Evolutionary conservation across 2,797 vertebrate species (phyloP).

Genomic region (Ctenopoma kingsleyae): DNA sequence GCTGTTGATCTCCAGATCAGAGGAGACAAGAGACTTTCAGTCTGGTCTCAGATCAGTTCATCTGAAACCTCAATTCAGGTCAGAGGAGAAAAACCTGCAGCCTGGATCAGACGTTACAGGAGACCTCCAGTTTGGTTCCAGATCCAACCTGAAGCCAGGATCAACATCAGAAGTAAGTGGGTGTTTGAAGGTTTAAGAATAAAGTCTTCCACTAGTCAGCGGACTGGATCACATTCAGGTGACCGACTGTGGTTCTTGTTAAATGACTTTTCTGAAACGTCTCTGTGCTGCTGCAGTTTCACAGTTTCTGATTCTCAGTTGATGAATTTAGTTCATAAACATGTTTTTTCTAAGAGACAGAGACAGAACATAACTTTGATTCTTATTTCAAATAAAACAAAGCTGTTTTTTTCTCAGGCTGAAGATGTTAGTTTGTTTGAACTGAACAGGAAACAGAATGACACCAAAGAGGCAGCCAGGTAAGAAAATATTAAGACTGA

Average conservation of each 20-base stretch:
- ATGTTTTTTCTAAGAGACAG: too few species aligned
- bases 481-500: background rate
- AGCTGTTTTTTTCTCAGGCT: constrained; percentile 10
- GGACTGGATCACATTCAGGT: constrained; percentile 23
- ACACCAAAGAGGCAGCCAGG: constrained; percentile 1
- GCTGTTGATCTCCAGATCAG: background rate
- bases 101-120: constrained; percentile 22
- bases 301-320: too few species aligned
- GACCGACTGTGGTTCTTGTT: too few species aligned
- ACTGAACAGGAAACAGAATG: constrained; percentile 75
- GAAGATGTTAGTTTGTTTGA: background rate
- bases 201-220: constrained; percentile 29
- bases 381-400: too few species aligned
- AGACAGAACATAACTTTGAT: too few species aligned
- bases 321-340: too few species aligned
- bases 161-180: constrained; percentile 8
- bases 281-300: too few species aligned
- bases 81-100: constrained; percentile 79
- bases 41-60: constrained; percentile 21
- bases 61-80: background rate
- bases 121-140: constrained; percentile 16
- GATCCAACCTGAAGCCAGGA: constrained; percentile 32
- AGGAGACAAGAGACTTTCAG: constrained; percentile 38
- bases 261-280: too few species aligned
- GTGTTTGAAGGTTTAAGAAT: background rate